Evolutionary conservation across 37 sponge, comb jelly and placozoan species (phyloP).

Genomic region (Bolinopsis microptera): DNA sequence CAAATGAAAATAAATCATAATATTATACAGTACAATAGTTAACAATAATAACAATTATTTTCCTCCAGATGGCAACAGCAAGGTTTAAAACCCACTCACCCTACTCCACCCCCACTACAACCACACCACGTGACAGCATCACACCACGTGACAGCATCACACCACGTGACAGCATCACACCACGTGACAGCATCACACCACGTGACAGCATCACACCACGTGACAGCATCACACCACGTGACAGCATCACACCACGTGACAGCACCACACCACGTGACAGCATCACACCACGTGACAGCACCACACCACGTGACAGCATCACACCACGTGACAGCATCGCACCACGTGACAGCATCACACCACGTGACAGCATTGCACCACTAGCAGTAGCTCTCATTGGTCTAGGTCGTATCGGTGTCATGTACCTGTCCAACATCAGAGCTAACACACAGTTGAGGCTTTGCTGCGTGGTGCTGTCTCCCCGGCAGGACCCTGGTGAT

Average conservation of each 20-base stretch:
- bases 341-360: background rate
- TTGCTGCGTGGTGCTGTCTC: background rate
- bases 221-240: background rate
- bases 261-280: background rate
- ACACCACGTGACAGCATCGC: too few species aligned
- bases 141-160: background rate
- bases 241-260: background rate
- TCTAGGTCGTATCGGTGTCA: conserved; percentile 33
- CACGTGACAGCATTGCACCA: background rate
- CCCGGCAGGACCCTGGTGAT: background rate
- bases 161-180: background rate
- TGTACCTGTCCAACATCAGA: conserved; percentile 28
- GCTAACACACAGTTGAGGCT: background rate
- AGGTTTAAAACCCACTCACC: conserved; percentile 19
- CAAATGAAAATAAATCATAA: too few species aligned
- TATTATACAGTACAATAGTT: too few species aligned
- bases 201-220: background rate
- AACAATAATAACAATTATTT: too few species aligned
- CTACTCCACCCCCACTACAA: background rate
- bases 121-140: background rate
- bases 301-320: background rate
- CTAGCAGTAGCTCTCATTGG: conserved; percentile 12
- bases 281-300: too few species aligned
- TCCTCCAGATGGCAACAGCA: conserved; percentile 47
- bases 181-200: too few species aligned